Percentiles rank a stretch among this genome's conserved stretches.
Evolutionary conservation across 2,797 vertebrate species (phyloP).

Genomic region (Peromyscus nudipes): DNA sequence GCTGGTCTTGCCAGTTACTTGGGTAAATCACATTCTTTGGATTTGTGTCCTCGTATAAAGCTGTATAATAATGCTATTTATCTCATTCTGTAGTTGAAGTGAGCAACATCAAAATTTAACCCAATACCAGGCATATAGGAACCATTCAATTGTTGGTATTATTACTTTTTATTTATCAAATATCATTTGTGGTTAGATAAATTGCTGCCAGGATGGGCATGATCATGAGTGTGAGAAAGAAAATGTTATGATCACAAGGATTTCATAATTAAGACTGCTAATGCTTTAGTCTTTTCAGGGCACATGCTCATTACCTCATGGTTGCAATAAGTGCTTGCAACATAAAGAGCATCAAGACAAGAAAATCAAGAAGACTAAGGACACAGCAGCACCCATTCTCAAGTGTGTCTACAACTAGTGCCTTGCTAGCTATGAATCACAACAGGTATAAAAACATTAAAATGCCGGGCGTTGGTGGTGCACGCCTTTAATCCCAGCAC

Average conservation of each 20-base stretch:
- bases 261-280: not conserved
- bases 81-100: not conserved
- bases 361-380: no score
- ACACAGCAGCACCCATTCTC: not conserved
- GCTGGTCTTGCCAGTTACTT: not conserved
- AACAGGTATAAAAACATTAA: not conserved
- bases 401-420: not conserved
- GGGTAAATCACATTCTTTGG: not conserved
- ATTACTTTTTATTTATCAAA: constrained; percentile 32
- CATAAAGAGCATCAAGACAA: not conserved
- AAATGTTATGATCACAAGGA: not conserved
- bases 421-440: not conserved
- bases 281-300: not conserved
- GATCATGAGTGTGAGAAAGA: not conserved
- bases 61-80: not conserved
- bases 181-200: not conserved
- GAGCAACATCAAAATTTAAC: not conserved
- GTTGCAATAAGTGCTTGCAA: not conserved
- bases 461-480: no score
- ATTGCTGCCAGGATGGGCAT: not conserved
- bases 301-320: not conserved
- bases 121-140: not conserved
- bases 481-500: no score
- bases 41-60: not conserved
- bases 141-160: not conserved